These are phyloP conservation scores for Gerris lacustris DNA, from an alignment of 2,888 invertebrate genomes.

Conservation along the genomic window DNA sequence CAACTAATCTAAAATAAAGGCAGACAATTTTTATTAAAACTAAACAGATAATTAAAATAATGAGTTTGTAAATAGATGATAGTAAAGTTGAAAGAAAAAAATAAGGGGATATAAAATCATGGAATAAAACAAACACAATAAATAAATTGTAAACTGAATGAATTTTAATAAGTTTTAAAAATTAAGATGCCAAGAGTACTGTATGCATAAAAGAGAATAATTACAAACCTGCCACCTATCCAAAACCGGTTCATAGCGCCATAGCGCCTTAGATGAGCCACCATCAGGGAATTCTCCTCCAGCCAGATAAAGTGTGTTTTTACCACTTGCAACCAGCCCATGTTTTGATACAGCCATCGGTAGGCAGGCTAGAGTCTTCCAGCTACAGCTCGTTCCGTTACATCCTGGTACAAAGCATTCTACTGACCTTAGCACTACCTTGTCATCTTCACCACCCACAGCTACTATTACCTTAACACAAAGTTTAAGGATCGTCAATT, in stretches of 20 bases:
- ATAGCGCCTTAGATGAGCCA: conserved; percentile 38
- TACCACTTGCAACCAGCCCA: conserved; percentile 40
- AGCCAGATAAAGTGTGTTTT: conserved; percentile 39
- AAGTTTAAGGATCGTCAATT: background rate
- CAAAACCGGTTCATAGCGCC: conserved; percentile 39
- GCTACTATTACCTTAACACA: conserved; percentile 38
- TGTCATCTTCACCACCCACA: conserved; percentile 43
- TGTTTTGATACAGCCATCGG: conserved; percentile 44
- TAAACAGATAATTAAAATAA: no score
- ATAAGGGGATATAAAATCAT: no score
- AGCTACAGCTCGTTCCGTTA: conserved; percentile 32
- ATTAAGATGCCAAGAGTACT: no score
- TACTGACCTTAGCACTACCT: conserved; percentile 41
- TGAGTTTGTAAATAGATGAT: no score
- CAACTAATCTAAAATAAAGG: no score
- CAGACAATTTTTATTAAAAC: no score
- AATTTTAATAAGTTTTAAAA: no score
- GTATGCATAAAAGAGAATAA: no score
- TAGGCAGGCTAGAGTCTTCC: conserved; percentile 40
- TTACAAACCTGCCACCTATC: no score
- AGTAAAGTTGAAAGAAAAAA: no score
- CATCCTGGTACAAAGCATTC: conserved; percentile 39
- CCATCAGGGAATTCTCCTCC: conserved; percentile 44
- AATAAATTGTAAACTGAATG: no score
- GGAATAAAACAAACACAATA: no score